These are phyloP conservation scores for Plusia festucae DNA, from an alignment of 2,888 invertebrate species.

Conservation along the genomic window DNA sequence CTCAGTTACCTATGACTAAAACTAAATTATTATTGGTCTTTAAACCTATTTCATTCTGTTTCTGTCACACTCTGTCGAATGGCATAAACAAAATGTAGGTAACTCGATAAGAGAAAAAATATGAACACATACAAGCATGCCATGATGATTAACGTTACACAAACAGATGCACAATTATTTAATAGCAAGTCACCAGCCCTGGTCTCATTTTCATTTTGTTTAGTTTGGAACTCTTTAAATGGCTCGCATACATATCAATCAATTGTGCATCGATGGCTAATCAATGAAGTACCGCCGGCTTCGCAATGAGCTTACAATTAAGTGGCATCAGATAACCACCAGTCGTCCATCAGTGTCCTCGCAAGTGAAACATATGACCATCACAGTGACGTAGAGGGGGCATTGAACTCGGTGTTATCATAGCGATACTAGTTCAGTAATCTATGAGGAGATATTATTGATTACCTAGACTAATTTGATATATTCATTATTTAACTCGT, in stretches of 20 bases:
- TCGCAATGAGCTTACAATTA: too few relatives aligned
- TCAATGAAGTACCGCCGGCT: too few relatives aligned
- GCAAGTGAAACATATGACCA: conserved; percentile 35
- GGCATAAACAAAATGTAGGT: too few relatives aligned
- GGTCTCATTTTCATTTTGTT: not conserved
- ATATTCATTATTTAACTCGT: not conserved
- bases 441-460: not conserved
- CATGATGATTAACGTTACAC: too few relatives aligned
- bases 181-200: too few relatives aligned
- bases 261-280: conserved; percentile 33
- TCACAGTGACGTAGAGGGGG: not conserved
- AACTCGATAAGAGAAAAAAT: too few relatives aligned
- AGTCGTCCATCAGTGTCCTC: conserved; percentile 12
- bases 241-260: conserved; percentile 23
- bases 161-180: too few relatives aligned
- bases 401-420: not conserved
- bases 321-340: conserved; percentile 38
- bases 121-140: too few relatives aligned
- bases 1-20: too few relatives aligned
- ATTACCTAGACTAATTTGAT: not conserved
- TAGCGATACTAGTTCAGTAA: not conserved
- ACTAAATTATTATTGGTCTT: too few relatives aligned
- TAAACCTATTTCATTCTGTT: too few relatives aligned
- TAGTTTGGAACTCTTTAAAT: not conserved
- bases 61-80: too few relatives aligned